Evolutionary conservation across 2,888 invertebrate species (phyloP), one percentile per base, ranked within the genome.

Genomic region (Stenodema calcarata): DNA sequence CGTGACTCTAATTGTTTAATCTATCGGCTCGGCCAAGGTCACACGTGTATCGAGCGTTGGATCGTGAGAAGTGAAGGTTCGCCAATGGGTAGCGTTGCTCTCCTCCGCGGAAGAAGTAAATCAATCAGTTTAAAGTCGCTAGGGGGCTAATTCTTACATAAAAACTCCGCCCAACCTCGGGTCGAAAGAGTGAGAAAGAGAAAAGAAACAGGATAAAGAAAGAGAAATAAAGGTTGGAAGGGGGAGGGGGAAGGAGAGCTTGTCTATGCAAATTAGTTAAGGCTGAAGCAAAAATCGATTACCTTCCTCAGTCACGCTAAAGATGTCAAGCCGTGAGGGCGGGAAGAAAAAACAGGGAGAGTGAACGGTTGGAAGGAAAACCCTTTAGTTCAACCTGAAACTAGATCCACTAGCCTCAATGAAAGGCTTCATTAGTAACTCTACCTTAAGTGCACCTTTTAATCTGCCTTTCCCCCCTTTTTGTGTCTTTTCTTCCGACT

Each of bases 351-450:
- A 69, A 23, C 1, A 12, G 23, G 70, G 14, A 82, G 70, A 82
- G 35, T 69, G 30, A 73, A 84, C 47, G 44, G 44, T 73, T 41
- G 73, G 75, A 70, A 70, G 75, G 75, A 75, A 47, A 82, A 62
- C 23, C 84, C 44, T 28, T 27, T 62, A 27, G 82, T 35, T 62
- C 44, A 23, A 73, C 44, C 47, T 84, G 84, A 73, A 84, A 80
- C 44, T 70, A 84, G 84, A 84, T 84, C 70, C 62, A 84, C 84
- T 44, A 35, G 75, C 73, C 73, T 42, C 84, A 84, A 75, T 73
- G 84, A 84, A 84, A 73, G 84, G 84, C 84, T 84, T 84, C 84
- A 84, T 84, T 84, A 84, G 84, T 84, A 84, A 70, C 73, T 84
- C 84, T 54, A 84, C 54, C 84, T 44, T 84, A 84, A 84, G 84